A percentile compares a stretch with the other conserved stretches of the same genome.
Evolutionary conservation across 2,113 vertebrate genomes (phyloP).

Genomic region (Sus scrofa): DNA sequence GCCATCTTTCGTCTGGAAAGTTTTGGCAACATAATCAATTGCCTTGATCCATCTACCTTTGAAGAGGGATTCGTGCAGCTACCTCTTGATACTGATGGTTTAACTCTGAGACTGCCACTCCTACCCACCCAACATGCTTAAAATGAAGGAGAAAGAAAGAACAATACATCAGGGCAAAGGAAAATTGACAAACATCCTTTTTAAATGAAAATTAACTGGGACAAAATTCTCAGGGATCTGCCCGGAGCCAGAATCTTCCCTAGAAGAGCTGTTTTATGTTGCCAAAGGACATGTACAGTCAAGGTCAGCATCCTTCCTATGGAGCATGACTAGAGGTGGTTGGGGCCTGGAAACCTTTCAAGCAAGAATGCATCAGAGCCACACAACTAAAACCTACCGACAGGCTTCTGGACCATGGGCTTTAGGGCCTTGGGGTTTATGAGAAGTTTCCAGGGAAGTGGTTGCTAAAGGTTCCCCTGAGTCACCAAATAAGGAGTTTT

Average conservation of each 20-base stretch:
- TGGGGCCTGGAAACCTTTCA: not conserved
- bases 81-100: not conserved
- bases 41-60: not conserved
- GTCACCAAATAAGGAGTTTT: not conserved
- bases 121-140: not conserved
- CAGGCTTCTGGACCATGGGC: not conserved
- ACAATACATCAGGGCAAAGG: not conserved
- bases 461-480: not conserved
- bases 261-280: not conserved
- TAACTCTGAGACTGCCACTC: not conserved
- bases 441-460: not conserved
- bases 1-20: not conserved
- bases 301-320: not conserved
- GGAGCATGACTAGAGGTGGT: too few relatives aligned
- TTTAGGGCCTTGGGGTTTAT: not conserved
- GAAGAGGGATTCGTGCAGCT: not conserved
- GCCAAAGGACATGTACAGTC: not conserved
- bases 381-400: not conserved
- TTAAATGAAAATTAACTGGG: not conserved
- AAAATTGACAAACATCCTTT: not conserved
- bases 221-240: not conserved
- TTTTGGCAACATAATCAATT: not conserved
- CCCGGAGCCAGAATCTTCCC: too few relatives aligned
- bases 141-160: not conserved
- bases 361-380: not conserved